These are phyloP conservation scores for Callionymus lyra DNA, from an alignment of 2,113 vertebrate species.

Conservation along the genomic window DNA sequence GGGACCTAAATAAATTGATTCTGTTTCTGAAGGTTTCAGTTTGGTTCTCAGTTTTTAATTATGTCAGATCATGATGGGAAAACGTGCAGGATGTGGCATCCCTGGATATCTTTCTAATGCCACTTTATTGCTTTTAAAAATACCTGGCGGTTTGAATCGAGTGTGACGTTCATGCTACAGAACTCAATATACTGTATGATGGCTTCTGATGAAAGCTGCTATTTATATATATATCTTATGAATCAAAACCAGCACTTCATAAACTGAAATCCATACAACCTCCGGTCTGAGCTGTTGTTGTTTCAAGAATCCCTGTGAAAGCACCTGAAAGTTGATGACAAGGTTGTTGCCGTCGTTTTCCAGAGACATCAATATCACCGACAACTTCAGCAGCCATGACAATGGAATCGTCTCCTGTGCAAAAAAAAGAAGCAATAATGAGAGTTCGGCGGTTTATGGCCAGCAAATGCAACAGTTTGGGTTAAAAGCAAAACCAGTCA, in stretches of 20 bases:
- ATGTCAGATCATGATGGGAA: too few species aligned
- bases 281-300: conserved; percentile 5
- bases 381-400: conserved; percentile 1
- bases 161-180: neutral
- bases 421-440: too few species aligned
- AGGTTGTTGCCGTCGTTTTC: too few species aligned
- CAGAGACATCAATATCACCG: conserved; percentile 3
- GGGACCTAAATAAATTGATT: too few species aligned
- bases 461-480: conserved; percentile 3
- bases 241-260: conserved; percentile 14
- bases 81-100: too few species aligned
- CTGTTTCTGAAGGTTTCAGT: too few species aligned
- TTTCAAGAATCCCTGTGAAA: conserved; percentile 17
- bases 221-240: conserved; percentile 11
- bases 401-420: too few species aligned
- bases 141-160: conserved; percentile 8
- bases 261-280: conserved; percentile 23
- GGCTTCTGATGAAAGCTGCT: conserved; percentile 2
- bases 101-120: too few species aligned
- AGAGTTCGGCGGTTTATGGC: conserved; percentile 5
- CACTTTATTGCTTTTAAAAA: too few species aligned
- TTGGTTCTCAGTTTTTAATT: too few species aligned
- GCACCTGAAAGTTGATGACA: conserved; percentile 7
- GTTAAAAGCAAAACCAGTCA: conserved; percentile 22
- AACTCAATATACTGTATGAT: neutral